Base-by-base conservation (phyloP, 2,797 vertebrate species). In the Fringilla coelebs region DNA sequence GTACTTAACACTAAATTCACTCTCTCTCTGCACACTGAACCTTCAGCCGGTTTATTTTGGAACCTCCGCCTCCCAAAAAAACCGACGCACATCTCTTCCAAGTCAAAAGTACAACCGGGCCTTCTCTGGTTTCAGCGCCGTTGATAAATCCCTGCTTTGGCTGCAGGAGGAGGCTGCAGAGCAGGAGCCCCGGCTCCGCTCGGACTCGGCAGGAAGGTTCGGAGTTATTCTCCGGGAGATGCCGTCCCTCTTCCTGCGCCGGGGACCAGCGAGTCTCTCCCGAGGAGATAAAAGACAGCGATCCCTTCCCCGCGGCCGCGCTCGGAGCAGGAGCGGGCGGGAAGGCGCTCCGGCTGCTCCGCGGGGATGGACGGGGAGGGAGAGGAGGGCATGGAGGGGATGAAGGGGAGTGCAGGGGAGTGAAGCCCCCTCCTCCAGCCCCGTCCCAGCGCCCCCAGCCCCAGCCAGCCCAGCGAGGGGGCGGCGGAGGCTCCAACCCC, bases 201-300 rank as follows among this genome's bases (percentile, higher is more conserved):
- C 11, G 0, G 40, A 36, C 55, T 1, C 1, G 21, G 41, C 66
- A 84, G 29, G 29, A 57, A 38, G 67, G 26, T 17, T 17, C 5
- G 63, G 71, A 51, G 19, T 20, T 17, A 52, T 55, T 70, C 88
- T n/a, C 51, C 51, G 2, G n/a, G 82, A 36, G 75, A 15, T 26
- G 54, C 71, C 3, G 60, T 4, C 32, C 52, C 61, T 31, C 71
- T 1, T 36, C n/a, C 67, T 6, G 43, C 49, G 9, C 61, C 2
- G 5, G 38, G 51, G 46, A 88, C 26, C 45, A 36, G 2, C 1
- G 2, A 8, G 61, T 36, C 4, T 0, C 10, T 58, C 46, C 63
- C 28, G 19, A 2, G 73, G 16, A 2, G 46, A 49, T 2, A 17
- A 29, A 43, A 52, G 49, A 36, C 0, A 61, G 3, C 0, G 1